These are phyloP conservation scores for Embiotoca jacksoni DNA, from an alignment of 2,113 vertebrate species.

Conservation along the genomic window DNA sequence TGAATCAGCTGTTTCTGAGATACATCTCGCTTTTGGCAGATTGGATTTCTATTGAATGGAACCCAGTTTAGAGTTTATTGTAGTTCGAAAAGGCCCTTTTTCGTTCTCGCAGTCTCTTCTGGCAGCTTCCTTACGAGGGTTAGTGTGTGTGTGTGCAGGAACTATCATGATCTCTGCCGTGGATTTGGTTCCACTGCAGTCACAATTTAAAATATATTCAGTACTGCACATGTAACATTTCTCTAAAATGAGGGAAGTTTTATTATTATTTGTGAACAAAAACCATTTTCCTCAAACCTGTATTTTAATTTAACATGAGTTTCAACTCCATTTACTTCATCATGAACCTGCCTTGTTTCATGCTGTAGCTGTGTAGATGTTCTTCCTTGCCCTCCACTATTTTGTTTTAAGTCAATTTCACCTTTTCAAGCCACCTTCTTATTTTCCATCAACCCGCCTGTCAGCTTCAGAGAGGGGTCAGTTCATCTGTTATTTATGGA, in stretches of 20 bases:
- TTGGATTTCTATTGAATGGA: constrained; percentile 3
- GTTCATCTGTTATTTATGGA: not conserved
- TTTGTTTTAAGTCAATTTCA: not conserved
- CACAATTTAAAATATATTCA: constrained; percentile 25
- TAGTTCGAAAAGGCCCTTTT: constrained; percentile 7
- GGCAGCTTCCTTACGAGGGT: constrained; percentile 30
- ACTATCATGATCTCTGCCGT: constrained; percentile 16
- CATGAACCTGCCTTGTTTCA: not conserved
- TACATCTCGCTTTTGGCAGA: not conserved
- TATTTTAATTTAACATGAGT: not conserved
- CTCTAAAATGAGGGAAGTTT: not conserved
- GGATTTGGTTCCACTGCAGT: constrained; percentile 12
- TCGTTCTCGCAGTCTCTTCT: constrained; percentile 18
- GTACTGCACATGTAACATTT: not conserved
- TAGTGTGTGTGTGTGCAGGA: not conserved
- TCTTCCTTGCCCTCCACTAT: not conserved
- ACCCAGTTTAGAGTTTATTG: constrained; percentile 3
- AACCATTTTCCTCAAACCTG: not conserved
- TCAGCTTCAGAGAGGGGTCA: not conserved
- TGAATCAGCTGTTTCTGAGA: constrained; percentile 27
- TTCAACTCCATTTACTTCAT: not conserved
- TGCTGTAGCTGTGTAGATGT: not conserved
- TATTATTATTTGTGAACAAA: not conserved
- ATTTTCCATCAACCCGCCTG: not conserved
- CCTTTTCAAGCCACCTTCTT: not conserved